Evolutionary conservation across 2,888 invertebrate genomes (phyloP).

Genomic region (Scaptomyza tumidula): DNA sequence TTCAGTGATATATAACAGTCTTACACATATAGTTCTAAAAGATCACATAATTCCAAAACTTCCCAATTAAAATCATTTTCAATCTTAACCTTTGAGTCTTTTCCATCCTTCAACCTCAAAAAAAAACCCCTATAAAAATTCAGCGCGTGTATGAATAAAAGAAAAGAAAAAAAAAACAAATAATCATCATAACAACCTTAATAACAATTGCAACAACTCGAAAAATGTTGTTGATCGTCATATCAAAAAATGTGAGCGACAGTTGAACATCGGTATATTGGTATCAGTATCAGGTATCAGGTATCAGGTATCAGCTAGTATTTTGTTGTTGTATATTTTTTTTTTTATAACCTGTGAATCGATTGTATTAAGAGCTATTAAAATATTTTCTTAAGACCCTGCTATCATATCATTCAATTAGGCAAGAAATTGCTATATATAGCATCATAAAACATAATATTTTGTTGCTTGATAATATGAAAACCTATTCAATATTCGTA

Average conservation of each 20-base stretch:
- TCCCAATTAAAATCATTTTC: background rate
- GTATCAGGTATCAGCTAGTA: constrained; percentile 34
- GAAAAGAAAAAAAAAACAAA: background rate
- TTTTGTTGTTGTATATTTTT: background rate
- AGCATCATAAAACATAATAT: constrained; percentile 72
- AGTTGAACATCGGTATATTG: constrained; percentile 57
- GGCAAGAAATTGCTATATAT: constrained; percentile 77
- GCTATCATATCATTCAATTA: constrained; percentile 78
- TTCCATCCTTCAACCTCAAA: background rate
- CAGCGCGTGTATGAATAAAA: constrained; percentile 1
- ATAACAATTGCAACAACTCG: constrained; percentile 20
- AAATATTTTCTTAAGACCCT: constrained; percentile 71
- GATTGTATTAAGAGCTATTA: constrained; percentile 77
- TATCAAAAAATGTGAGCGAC: constrained; percentile 41
- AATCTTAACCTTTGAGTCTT: background rate
- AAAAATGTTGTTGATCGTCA: constrained; percentile 16
- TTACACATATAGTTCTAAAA: too few species aligned
- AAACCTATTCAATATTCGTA: constrained; percentile 59
- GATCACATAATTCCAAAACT: background rate
- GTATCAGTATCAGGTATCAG: constrained; percentile 53
- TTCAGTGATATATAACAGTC: too few species aligned
- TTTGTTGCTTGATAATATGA: constrained; percentile 62
- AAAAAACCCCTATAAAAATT: background rate
- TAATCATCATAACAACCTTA: background rate
- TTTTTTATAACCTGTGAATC: constrained; percentile 71